Evolutionary conservation across 2,888 invertebrate genomes (phyloP).

Genomic region (Morpho deidamia): DNA sequence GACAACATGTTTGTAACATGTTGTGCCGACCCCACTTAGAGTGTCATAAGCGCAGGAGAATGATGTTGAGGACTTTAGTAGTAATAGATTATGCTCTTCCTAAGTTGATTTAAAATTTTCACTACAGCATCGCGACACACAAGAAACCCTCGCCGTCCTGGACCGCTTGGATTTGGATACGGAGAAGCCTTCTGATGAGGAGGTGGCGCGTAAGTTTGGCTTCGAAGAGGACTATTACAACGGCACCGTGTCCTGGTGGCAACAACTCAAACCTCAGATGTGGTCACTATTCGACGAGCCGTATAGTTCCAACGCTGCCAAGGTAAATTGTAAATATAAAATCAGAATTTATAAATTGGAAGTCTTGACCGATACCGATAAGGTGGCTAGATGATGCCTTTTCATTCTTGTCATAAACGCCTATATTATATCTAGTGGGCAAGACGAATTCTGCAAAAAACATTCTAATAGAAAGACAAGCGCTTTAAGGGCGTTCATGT

Average conservation of each 20-base stretch:
- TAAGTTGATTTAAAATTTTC: background rate
- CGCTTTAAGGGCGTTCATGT: too few relatives aligned
- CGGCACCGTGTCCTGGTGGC: conserved; percentile 97
- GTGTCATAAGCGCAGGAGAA: too few relatives aligned
- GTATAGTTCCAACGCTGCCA: conserved; percentile 97
- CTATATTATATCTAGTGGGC: too few relatives aligned
- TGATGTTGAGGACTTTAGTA: too few relatives aligned
- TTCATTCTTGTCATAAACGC: too few relatives aligned
- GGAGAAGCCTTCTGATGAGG: conserved; percentile 98
- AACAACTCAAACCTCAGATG: conserved; percentile 96
- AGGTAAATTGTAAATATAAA: conserved; percentile 79
- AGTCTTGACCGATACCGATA: background rate
- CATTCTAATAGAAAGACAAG: too few relatives aligned
- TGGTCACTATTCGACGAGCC: conserved; percentile 99
- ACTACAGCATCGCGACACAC: conserved; percentile 95
- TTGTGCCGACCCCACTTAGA: too few relatives aligned
- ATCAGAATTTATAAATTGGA: background rate
- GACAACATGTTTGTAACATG: too few relatives aligned
- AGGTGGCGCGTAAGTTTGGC: conserved; percentile 97
- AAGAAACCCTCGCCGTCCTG: conserved; percentile 98
- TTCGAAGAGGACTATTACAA: conserved; percentile 96
- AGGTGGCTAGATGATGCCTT: too few relatives aligned
- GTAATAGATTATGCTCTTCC: too few relatives aligned
- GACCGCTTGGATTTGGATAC: conserved; percentile 98
- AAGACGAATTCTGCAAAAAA: too few relatives aligned